phyloP scores from a whole-genome alignment of 2,797 vertebrate genomes.

The Lemur catta region DNA sequence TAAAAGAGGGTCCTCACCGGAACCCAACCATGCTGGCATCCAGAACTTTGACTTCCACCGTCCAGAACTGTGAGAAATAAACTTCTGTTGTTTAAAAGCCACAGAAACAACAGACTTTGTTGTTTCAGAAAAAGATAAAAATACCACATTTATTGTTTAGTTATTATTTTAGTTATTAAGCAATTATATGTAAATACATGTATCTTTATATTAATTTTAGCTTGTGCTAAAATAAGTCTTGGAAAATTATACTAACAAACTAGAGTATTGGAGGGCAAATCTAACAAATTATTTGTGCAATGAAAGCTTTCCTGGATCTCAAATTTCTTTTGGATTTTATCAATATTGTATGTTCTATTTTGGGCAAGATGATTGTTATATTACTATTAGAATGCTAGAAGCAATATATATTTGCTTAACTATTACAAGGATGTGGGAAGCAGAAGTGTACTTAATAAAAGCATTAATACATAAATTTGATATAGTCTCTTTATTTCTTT shows the following conservation, averaged over 20 bases:
- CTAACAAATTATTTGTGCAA: neutral
- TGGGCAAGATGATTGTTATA: too few species aligned
- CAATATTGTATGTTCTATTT: neutral
- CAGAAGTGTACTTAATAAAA: neutral
- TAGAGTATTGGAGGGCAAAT: neutral
- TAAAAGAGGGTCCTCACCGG: too few species aligned
- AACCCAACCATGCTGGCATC: rapidly evolving
- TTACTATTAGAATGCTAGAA: neutral
- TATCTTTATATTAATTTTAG: neutral
- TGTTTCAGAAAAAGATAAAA: neutral
- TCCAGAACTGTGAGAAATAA: neutral
- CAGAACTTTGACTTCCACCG: neutral
- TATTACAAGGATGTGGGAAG: neutral
- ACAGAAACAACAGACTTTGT: too few species aligned
- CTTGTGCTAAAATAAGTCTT: neutral
- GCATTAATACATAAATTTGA: neutral
- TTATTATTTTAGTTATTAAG: neutral
- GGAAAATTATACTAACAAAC: neutral
- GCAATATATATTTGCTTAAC: neutral
- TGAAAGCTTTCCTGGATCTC: neutral
- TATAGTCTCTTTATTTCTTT: neutral
- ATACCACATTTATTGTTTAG: neutral
- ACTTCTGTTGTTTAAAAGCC: neutral
- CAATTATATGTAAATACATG: neutral
- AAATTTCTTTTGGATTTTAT: neutral